phyloP scores from a whole-genome alignment of 2,797 vertebrate species.

The Gobio occitaniae region DNA sequence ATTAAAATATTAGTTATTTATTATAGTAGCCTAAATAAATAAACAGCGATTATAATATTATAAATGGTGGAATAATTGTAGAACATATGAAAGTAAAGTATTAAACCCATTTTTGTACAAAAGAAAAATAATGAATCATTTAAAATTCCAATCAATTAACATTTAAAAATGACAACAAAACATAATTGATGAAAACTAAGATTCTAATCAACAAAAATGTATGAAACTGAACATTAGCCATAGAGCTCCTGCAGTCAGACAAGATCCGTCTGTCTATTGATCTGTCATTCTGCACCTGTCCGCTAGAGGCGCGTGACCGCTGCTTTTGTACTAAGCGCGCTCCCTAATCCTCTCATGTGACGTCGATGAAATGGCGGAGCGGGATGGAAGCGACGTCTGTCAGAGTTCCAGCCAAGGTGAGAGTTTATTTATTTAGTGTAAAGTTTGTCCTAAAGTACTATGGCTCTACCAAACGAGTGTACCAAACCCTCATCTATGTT shows the following conservation, averaged over 20 bases:
- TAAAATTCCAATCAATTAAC: not conserved
- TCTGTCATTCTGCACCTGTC: conserved; percentile 71
- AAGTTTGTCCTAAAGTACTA: not conserved
- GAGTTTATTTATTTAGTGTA: conserved; percentile 17
- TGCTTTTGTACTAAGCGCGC: conserved; percentile 57
- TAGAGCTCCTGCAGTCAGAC: not conserved
- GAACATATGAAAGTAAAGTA: too few species aligned
- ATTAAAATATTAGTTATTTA: too few species aligned
- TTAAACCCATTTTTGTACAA: not conserved
- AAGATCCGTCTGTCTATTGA: not conserved
- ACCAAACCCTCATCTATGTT: not conserved
- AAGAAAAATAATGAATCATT: not conserved
- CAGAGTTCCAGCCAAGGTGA: conserved; percentile 81
- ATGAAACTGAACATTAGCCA: too few species aligned
- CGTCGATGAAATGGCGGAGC: conserved; percentile 87
- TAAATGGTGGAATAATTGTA: too few species aligned
- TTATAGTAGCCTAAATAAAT: too few species aligned
- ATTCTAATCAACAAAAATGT: not conserved
- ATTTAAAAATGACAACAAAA: not conserved
- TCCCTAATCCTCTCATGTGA: conserved; percentile 76
- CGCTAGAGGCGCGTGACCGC: conserved; percentile 60
- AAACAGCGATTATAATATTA: too few species aligned
- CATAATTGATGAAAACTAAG: not conserved
- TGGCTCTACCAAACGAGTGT: too few species aligned
- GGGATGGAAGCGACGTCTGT: conserved; percentile 79